Evolutionary conservation across 2,113 vertebrate species (phyloP), one percentile per base, ranked within the genome.

Genomic region (Echinops telfairi): DNA sequence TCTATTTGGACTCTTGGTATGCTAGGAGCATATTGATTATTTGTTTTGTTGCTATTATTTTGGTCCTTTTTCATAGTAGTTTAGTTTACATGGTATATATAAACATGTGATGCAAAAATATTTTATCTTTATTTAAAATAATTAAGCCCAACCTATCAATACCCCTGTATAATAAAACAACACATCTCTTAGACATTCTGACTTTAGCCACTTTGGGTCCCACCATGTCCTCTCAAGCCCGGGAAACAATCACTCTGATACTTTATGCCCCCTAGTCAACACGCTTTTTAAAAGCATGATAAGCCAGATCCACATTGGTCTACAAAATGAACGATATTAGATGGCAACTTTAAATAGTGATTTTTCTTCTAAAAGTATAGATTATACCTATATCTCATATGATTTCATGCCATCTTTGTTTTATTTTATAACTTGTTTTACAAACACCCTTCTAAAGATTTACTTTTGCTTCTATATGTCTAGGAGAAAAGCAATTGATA

Each of bases 281-380:
- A 38, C 15, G 40, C 77, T 17, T 79, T 93, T 31, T 76, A 91
- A 84, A 57, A 64, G 0, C 11, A 81, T 71, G 14, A 58, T 53
- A 86, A 83, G 33, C 19, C 86, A 68, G 68, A 88, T 64, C 58
- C 23, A 86, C 14, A 78, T 68, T 90, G 29, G 1, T 80, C 27
- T 62, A 87, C 16, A 57, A 94, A 83, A 70, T 73, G 20, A 86
- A 62, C 36, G 73, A 9, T 75, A 57, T 53, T 79, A 88, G 38
- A 22, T 66, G 2, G 20, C 64, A 27, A 91, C 36, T 76, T 78
- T 92, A 80, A 0, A 8, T 86, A 89, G 11, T 23, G 68, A 86
- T 25, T 83, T 95, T 83, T 86, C 53, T 87, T 92, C 57, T 94
- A 6, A 89, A 86, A 68, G 2, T 60, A 22, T 64, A 43, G 29